A percentile compares a stretch with the other conserved stretches of the same genome.
Evolutionary conservation across 2,797 vertebrate species (phyloP).

Genomic region (Pseudochirops corinnae): DNA sequence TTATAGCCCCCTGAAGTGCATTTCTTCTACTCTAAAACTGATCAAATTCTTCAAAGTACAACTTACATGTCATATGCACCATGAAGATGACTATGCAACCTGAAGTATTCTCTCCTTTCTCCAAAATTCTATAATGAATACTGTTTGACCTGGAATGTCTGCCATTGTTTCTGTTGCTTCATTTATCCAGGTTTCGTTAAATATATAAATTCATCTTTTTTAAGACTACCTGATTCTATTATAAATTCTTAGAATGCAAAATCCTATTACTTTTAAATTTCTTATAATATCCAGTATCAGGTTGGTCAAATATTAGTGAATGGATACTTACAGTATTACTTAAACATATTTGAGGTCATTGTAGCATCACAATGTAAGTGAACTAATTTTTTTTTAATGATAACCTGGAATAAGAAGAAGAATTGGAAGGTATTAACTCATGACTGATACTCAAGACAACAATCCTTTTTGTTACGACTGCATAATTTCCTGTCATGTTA

Average conservation of each 20-base stretch:
- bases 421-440: neutral
- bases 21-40: neutral
- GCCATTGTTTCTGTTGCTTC: neutral
- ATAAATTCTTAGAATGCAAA: neutral
- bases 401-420: neutral
- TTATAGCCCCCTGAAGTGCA: neutral
- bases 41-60: neutral
- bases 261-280: neutral
- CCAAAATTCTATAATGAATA: neutral
- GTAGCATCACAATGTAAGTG: neutral
- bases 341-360: neutral
- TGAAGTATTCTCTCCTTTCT: neutral
- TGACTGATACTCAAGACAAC: neutral
- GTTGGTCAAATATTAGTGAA: neutral
- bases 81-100: neutral
- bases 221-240: neutral
- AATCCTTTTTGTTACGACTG: constrained; percentile 39
- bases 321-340: neutral
- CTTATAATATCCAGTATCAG: neutral
- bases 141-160: neutral
- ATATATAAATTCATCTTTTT: neutral
- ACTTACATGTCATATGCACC: neutral
- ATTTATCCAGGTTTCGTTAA: neutral
- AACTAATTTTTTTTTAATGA: neutral
- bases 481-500: neutral